A percentile compares a stretch with the other conserved stretches of the same genome.
Conservation (phyloP, 2,888 invertebrate species). For the Microctonus brassicae region DNA sequence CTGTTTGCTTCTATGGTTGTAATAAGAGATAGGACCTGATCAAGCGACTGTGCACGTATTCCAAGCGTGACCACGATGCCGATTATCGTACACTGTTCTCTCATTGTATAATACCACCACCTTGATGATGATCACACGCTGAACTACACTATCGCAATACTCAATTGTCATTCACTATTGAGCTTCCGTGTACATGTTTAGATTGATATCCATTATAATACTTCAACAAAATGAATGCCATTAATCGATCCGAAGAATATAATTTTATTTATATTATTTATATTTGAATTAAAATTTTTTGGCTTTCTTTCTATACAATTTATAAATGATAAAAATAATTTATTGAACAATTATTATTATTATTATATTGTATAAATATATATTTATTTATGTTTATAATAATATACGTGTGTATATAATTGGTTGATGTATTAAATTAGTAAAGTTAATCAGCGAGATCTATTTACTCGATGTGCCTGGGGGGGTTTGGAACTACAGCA, state of each 20-base stretch:
- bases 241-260: constrained; percentile 42
- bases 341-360: too few species aligned
- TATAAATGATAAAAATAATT: too few species aligned
- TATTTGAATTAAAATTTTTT: too few species aligned
- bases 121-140: constrained; percentile 18
- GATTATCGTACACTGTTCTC: constrained; percentile 43
- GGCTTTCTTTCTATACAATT: too few species aligned
- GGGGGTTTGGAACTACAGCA: constrained; percentile 33
- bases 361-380: constrained; percentile 30
- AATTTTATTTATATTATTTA: too few species aligned
- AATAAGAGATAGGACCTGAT: constrained; percentile 27
- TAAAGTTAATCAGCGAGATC: constrained; percentile 57
- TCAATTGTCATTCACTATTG: constrained; percentile 62
- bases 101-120: constrained; percentile 38
- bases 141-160: constrained; percentile 44
- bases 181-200: constrained; percentile 67
- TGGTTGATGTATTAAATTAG: constrained; percentile 56
- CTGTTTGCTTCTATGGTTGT: background rate
- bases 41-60: constrained; percentile 64
- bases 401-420: constrained; percentile 13
- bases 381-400: constrained; percentile 29
- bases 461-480: constrained; percentile 46
- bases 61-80: constrained; percentile 62
- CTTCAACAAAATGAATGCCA: constrained; percentile 32
- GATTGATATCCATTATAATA: constrained; percentile 42